These are phyloP conservation scores for Ptychodera flava DNA, from an alignment of 35 echinoderm and acorn worm genomes.

Conservation along the genomic window DNA sequence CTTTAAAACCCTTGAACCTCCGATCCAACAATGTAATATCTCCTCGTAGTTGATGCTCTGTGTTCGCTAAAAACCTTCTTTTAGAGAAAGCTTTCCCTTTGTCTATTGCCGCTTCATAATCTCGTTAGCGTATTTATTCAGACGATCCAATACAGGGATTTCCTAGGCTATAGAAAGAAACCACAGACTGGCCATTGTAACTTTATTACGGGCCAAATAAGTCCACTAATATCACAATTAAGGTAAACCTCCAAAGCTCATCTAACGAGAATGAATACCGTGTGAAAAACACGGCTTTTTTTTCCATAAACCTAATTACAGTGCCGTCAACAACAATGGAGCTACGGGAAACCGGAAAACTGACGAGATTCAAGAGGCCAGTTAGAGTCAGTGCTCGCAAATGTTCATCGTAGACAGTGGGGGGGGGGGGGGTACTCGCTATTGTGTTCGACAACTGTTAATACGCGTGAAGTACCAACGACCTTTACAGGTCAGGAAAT, in stretches of 20 bases:
- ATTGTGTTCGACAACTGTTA: neutral
- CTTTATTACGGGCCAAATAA: neutral
- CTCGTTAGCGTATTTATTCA: neutral
- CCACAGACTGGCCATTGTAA: neutral
- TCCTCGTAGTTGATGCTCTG: too few relatives aligned
- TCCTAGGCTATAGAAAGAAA: neutral
- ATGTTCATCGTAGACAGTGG: neutral
- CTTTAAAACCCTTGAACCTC: too few relatives aligned
- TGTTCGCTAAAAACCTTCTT: neutral
- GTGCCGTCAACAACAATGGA: neutral
- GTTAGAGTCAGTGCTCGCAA: too few relatives aligned
- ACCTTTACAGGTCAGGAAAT: too few relatives aligned
- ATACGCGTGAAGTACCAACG: too few relatives aligned
- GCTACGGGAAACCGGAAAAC: neutral
- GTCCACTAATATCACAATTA: neutral
- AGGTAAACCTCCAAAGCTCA: neutral
- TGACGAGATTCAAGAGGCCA: neutral
- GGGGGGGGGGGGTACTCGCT: neutral
- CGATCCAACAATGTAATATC: too few relatives aligned
- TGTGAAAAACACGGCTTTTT: neutral
- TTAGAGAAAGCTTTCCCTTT: neutral
- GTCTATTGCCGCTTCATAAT: neutral
- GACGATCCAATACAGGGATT: neutral
- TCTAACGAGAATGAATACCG: neutral
- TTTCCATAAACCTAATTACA: neutral